phyloP scores from a whole-genome alignment of 2,888 invertebrate genomes.

The Protophormia terraenovae region DNA sequence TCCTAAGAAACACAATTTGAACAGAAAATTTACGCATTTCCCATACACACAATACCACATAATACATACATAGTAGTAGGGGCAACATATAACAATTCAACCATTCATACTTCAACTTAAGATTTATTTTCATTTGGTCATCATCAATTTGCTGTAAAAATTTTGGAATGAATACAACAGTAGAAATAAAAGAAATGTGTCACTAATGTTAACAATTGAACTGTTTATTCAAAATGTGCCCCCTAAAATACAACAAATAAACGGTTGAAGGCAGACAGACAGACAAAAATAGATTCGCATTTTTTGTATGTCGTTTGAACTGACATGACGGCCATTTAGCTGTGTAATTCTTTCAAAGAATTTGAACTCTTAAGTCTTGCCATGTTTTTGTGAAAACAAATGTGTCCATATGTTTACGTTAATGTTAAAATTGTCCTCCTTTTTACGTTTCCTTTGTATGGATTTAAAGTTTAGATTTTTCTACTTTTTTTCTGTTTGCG shows the following conservation, averaged over 20 bases:
- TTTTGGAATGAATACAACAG: neutral
- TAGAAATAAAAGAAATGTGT: slow-evolving; percentile 61
- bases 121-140: slow-evolving; percentile 63
- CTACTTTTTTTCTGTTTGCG: neutral
- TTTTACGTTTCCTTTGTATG: slow-evolving; percentile 29
- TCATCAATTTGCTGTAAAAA: slow-evolving; percentile 47
- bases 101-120: slow-evolving; percentile 59
- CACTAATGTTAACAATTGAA: slow-evolving; percentile 65
- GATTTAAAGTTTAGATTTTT: slow-evolving; percentile 3
- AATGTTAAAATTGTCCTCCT: slow-evolving; percentile 40
- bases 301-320: neutral
- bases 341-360: slow-evolving; percentile 44
- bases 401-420: slow-evolving; percentile 38
- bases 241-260: neutral
- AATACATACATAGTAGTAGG: no score
- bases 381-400: slow-evolving; percentile 11
- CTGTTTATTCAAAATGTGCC: slow-evolving; percentile 57
- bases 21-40: slow-evolving; percentile 54
- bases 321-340: slow-evolving; percentile 42
- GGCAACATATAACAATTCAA: slow-evolving; percentile 25
- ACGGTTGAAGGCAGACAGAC: neutral
- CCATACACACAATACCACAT: slow-evolving; percentile 18
- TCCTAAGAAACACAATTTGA: neutral
- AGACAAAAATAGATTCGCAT: neutral
- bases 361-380: slow-evolving; percentile 54